Evolutionary conservation across 2,113 vertebrate species (phyloP), one percentile per base, ranked within the genome.

Genomic region (Petrocephalus microphthalmus): DNA sequence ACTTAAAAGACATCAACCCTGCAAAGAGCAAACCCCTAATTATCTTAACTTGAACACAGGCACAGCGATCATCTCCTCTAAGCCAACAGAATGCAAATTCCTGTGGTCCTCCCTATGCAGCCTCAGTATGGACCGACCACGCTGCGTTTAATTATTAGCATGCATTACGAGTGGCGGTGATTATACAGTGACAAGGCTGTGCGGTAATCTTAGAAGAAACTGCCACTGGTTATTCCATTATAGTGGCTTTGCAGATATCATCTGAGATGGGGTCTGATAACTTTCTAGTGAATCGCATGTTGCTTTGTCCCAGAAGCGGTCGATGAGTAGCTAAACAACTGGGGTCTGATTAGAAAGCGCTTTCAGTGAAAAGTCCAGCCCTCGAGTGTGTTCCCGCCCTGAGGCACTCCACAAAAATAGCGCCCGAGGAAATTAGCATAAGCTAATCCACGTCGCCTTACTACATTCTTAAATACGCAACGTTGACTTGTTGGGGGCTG

Each of bases 21-120:
- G 82, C 86, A 90, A 7, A 37, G 7, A 84, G 87, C 87, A 89
- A 87, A 89, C 87, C 88, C 92, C 93, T 94, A 94, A 94, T 94
- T 92, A 93, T 90, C 88, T 90, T 90, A 91, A 90, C 92, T 90
- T 64, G 88, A 84, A 91, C 13, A 54, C 25, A 19, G n/a, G 81
- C 81, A 37, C 15, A 19, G 25, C 25, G n/a, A 13, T 52, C 13
- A 54, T 54, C 51, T 54, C 84, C 29, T 29, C 84, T 15, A 17
- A 1, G 13, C 20, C 45, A 49, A 45, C 20, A 5, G 11, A 85
- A 54, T 3, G 15, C 84, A 37, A 51, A 37, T 84, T 84, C 47
- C 8, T 1, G 81, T n/a, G 47, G 7, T 29, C 52, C 29, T 85
- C 25, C 1, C 52, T 42, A 52, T 54, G 52, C 51, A 13, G 33